Evolutionary conservation across 2,113 vertebrate genomes (phyloP).

Genomic region (Dromas ardeola): DNA sequence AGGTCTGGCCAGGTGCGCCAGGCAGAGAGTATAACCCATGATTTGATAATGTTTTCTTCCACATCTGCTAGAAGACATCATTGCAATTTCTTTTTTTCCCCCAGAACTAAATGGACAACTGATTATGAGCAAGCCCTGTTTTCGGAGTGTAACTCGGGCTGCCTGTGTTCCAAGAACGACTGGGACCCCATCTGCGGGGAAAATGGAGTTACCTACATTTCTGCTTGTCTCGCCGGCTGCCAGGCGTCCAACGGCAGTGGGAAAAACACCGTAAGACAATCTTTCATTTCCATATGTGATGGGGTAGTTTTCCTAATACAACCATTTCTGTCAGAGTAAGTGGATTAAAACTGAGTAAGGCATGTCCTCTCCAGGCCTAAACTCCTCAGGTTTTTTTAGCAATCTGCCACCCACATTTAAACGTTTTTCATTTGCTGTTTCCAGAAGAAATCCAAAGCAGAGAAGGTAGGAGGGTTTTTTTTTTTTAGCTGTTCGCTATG

Average conservation of each 20-base stretch:
- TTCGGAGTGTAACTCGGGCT: conserved; percentile 86
- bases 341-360: background rate
- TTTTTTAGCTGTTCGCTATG: background rate
- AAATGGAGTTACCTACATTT: conserved; percentile 87
- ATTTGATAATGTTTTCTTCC: background rate
- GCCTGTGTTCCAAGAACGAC: conserved; percentile 79
- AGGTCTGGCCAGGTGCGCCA: background rate
- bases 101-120: conserved; percentile 72
- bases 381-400: background rate
- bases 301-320: background rate
- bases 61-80: background rate
- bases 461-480: background rate
- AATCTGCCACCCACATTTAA: background rate
- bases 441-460: background rate
- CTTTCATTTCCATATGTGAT: background rate
- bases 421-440: background rate
- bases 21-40: background rate
- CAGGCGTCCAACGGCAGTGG: conserved; percentile 75
- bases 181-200: conserved; percentile 93
- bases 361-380: background rate
- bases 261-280: conserved; percentile 78
- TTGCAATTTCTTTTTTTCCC: background rate
- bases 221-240: conserved; percentile 91
- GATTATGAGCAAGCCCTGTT: conserved; percentile 74
- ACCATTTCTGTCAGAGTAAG: background rate